These are phyloP conservation scores for Alosa alosa DNA, from an alignment of 2,113 vertebrate genomes.

Conservation along the genomic window DNA sequence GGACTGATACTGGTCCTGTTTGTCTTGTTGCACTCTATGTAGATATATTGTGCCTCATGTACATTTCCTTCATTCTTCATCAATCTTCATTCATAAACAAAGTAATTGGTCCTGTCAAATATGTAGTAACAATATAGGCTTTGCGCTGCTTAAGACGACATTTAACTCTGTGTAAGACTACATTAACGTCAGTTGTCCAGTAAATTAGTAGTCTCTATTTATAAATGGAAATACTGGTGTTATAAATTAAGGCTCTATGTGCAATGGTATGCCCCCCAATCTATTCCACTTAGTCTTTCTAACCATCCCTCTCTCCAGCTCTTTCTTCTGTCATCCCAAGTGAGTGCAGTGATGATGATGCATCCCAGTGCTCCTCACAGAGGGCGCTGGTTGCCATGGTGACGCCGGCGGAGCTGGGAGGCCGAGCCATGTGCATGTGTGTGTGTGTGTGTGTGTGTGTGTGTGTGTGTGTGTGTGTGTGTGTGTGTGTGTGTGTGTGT, in stretches of 20 bases:
- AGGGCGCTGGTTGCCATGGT: constrained; percentile 50
- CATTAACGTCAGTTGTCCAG: too few species aligned
- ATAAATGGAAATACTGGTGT: background rate
- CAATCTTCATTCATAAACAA: background rate
- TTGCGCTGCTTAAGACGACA: background rate
- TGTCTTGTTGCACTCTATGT: background rate
- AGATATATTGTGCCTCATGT: background rate
- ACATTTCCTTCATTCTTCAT: background rate
- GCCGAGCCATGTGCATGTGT: constrained; percentile 28
- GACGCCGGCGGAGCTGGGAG: constrained; percentile 43
- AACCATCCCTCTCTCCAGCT: constrained; percentile 17
- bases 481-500: background rate
- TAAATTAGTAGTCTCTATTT: too few species aligned
- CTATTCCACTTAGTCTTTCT: background rate
- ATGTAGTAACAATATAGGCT: background rate
- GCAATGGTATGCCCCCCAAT: background rate
- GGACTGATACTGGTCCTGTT: background rate
- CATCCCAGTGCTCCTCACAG: constrained; percentile 57
- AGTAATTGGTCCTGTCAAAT: background rate
- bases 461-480: background rate
- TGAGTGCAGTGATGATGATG: constrained; percentile 47
- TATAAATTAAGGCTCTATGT: background rate
- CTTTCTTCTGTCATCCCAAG: constrained; percentile 30
- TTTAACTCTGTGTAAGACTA: background rate
- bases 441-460: background rate